These are phyloP conservation scores for Lottia scabra DNA, from an alignment of 2,888 invertebrate genomes.

Conservation along the genomic window DNA sequence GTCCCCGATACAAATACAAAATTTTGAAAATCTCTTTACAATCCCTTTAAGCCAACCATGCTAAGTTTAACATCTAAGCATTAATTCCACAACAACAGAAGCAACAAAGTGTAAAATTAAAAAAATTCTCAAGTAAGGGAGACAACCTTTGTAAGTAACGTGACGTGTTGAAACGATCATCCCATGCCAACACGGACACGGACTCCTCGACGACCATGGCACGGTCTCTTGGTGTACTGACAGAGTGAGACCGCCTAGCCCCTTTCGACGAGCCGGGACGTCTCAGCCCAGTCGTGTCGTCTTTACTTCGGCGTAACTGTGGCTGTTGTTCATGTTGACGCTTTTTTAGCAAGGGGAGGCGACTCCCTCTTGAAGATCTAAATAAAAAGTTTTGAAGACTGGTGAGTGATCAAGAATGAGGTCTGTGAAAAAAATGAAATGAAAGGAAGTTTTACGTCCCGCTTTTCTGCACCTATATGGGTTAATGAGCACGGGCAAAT, in stretches of 20 bases:
- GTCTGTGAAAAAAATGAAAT: too few relatives aligned
- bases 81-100: too few relatives aligned
- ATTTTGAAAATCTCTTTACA: too few relatives aligned
- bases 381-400: neutral
- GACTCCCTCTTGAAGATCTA: slow-evolving; percentile 6
- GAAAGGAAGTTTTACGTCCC: too few relatives aligned
- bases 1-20: too few relatives aligned
- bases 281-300: neutral
- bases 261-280: slow-evolving; percentile 9
- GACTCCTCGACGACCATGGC: slow-evolving; percentile 27
- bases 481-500: too few relatives aligned
- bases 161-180: slow-evolving; percentile 28
- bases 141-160: too few relatives aligned
- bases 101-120: too few relatives aligned
- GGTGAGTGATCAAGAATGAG: neutral
- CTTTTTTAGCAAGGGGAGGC: slow-evolving; percentile 18
- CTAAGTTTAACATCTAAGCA: too few relatives aligned
- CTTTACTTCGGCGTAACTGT: neutral
- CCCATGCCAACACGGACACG: slow-evolving; percentile 58
- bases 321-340: neutral
- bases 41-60: too few relatives aligned
- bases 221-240: slow-evolving; percentile 42
- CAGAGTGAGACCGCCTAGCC: slow-evolving; percentile 35
- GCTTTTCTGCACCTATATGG: too few relatives aligned
- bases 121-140: too few relatives aligned